These are phyloP conservation scores for Ceryle rudis DNA, from an alignment of 2,797 vertebrate genomes.

Conservation along the genomic window DNA sequence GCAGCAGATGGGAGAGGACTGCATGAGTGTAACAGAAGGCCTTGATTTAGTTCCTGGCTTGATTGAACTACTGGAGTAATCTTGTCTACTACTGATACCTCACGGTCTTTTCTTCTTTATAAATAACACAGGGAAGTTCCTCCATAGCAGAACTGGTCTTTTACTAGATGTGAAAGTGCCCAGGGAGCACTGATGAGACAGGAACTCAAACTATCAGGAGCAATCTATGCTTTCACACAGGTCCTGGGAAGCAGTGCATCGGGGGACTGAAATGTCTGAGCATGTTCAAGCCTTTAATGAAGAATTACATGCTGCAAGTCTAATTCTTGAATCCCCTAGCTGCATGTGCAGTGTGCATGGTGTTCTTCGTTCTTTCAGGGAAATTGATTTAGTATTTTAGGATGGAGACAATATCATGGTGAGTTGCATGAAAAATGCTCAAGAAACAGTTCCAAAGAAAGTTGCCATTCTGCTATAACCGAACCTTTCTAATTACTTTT, in stretches of 20 bases:
- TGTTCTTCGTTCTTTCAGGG: background rate
- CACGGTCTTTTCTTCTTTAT: background rate
- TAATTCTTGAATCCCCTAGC: background rate
- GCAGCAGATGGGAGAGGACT: background rate
- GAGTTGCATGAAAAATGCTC: background rate
- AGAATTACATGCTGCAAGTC: background rate
- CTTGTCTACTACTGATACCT: background rate
- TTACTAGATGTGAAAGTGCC: background rate
- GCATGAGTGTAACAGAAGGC: background rate
- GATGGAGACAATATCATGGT: background rate
- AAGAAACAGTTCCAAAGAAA: background rate
- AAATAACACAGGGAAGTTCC: background rate
- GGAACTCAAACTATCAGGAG: background rate
- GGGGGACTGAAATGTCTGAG: background rate
- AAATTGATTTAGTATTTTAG: background rate
- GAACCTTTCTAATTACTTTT: background rate
- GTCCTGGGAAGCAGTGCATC: background rate
- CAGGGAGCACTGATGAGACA: background rate
- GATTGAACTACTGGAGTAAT: background rate
- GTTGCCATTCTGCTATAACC: background rate
- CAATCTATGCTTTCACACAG: fast-evolving
- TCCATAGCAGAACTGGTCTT: background rate
- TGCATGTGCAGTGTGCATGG: background rate
- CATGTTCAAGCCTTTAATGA: background rate
- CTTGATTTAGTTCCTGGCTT: background rate